phyloP scores from a whole-genome alignment of 1,140 invertebrate genomes.

The Bombus huntii region DNA sequence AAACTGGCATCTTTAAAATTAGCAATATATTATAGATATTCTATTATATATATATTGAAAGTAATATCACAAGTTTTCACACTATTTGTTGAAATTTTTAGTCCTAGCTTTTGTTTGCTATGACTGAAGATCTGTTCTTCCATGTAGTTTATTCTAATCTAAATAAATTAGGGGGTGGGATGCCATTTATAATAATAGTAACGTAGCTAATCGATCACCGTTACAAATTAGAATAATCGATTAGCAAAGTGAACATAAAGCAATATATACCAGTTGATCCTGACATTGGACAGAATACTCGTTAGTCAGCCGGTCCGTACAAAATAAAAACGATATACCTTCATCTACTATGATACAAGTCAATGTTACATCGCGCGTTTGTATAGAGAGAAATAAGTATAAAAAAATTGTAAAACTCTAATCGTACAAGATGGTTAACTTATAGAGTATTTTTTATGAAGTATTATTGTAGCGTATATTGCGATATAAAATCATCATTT shows the following conservation, averaged over 20 bases:
- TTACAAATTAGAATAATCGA: slow-evolving; percentile 67
- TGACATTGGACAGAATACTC: slow-evolving; percentile 71
- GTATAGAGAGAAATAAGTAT: slow-evolving; percentile 8
- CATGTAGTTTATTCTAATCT: slow-evolving; percentile 78
- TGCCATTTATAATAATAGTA: slow-evolving; percentile 68
- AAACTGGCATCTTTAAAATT: slow-evolving; percentile 62
- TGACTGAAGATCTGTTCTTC: slow-evolving; percentile 78
- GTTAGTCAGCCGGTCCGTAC: slow-evolving; percentile 54
- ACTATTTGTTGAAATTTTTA: slow-evolving; percentile 64
- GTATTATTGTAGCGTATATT: slow-evolving; percentile 7
- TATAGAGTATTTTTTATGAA: slow-evolving; percentile 29
- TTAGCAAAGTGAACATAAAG: slow-evolving; percentile 67
- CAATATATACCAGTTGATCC: slow-evolving; percentile 72
- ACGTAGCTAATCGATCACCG: slow-evolving; percentile 60
- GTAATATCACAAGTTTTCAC: slow-evolving; percentile 60
- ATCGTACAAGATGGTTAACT: slow-evolving; percentile 11
- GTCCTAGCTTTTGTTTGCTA: slow-evolving; percentile 72
- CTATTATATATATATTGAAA: slow-evolving; percentile 52
- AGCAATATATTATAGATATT: slow-evolving; percentile 44
- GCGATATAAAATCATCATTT: background rate
- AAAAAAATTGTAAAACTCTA: slow-evolving; percentile 1
- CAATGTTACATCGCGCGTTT: slow-evolving; percentile 14
- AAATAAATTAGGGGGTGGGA: slow-evolving; percentile 67
- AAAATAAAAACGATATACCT: background rate
- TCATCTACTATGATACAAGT: background rate